Evolutionary conservation across 2,113 vertebrate genomes (phyloP), one percentile per base, ranked within the genome.

Genomic region (Chaenocephalus aceratus): DNA sequence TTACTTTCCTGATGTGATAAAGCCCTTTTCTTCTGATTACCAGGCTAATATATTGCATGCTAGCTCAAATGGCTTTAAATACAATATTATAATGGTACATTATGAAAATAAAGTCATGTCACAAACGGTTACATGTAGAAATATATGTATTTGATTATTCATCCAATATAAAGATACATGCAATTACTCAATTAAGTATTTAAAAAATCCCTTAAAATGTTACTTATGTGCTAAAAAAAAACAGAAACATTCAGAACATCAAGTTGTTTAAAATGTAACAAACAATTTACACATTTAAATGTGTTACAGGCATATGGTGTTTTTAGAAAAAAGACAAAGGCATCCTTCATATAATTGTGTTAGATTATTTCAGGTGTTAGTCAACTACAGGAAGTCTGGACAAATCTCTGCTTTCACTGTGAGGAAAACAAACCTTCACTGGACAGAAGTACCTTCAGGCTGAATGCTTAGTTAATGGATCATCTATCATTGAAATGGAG

Each of bases 131-230:
- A 48, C 12, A 57, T 73, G 11, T 59, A 85, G 41, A 67, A 81
- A 90, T 86, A 75, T 70, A 75, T 93, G 87, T 89, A 88, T 84
- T 80, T 70, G 10, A 77, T 41, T 78, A 63, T 75, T 49, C 78
- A 58, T 83, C 52, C 34, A 61, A 41, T 45, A 76, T 63, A 72
- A 46, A 75, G 68, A 80, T 63, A 77, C 18, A 71, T 72, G 13
- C n/a, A 84, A 82, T 54, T 56, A 69, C 79, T 71, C 4, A 56
- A 54, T 26, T 59, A n/a, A 49, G 63, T 46, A 76, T 78, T 30
- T 30, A 85, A 74, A 3, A 88, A 81, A 46, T 6, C 3, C 16
- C 16, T 57, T 60, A 21, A 57, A 59, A 72, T 72, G 45, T 60
- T 45, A 57, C 71, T 16, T 7, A 23, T 1, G 13, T 15, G 13